Percentiles rank a stretch among this genome's conserved stretches.
phyloP scores from a whole-genome alignment of 2,113 vertebrate genomes.

The Sceloporus tristichus region DNA sequence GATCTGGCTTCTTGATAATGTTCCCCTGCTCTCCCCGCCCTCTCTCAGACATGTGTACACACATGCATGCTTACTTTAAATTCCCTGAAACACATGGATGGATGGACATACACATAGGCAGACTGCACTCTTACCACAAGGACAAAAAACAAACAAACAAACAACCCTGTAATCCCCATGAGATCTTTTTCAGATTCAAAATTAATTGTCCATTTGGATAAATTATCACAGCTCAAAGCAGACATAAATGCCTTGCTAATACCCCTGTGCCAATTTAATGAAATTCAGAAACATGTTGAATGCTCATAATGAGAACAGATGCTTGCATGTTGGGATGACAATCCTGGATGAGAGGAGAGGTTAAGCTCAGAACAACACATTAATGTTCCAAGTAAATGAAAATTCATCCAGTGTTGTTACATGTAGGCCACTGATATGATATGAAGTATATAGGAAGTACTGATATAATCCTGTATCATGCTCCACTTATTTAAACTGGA shows the following conservation, averaged over 20 bases:
- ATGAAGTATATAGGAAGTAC: slow-evolving; percentile 19
- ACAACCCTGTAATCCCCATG: not conserved
- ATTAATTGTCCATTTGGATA: slow-evolving; percentile 48
- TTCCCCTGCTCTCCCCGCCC: too few relatives aligned
- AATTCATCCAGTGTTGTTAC: slow-evolving; percentile 39
- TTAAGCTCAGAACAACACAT: slow-evolving; percentile 36
- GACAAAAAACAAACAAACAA: slow-evolving; percentile 23
- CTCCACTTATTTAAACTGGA: not conserved
- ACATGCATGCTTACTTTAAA: too few relatives aligned
- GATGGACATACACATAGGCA: too few relatives aligned
- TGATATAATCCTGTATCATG: not conserved
- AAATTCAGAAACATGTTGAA: slow-evolving; percentile 70
- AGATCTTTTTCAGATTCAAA: slow-evolving; percentile 35
- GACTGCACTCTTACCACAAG: not conserved
- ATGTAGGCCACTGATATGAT: slow-evolving; percentile 1
- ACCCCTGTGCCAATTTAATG: slow-evolving; percentile 70
- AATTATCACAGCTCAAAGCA: slow-evolving; percentile 60
- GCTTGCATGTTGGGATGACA: slow-evolving; percentile 58
- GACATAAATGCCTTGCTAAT: slow-evolving; percentile 50
- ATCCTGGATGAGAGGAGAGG: slow-evolving; percentile 29
- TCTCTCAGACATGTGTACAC: too few relatives aligned
- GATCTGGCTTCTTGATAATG: too few relatives aligned
- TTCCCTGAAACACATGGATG: not conserved
- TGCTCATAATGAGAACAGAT: slow-evolving; percentile 61
- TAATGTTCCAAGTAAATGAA: slow-evolving; percentile 28